Base-by-base conservation (phyloP, 2,888 invertebrate genomes). In the Euproctis similis region DNA sequence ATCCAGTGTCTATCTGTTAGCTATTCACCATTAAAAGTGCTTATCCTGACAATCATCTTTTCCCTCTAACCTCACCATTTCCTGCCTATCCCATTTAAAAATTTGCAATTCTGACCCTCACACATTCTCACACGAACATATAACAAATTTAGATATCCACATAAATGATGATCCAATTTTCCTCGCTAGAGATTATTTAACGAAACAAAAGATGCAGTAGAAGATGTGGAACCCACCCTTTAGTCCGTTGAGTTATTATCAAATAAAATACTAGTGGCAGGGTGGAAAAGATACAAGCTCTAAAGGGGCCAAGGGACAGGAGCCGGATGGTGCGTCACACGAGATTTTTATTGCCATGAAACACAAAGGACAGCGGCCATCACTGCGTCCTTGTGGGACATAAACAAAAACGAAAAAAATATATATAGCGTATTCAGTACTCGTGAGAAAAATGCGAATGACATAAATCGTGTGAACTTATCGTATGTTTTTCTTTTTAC, bases 201-300 rank as follows among this genome's bases (percentile, higher is more conserved):
- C 65, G 66, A 73, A 71, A 71, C 63, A 67, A 66, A 63, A 56
- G 62, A 61, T 60, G 49, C n/a, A n/a, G n/a, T n/a, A n/a, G n/a
- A n/a, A n/a, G n/a, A n/a, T n/a, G n/a, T n/a, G n/a, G n/a, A n/a
- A n/a, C n/a, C n/a, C n/a, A n/a, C 54, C 59, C 53, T 53, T 54
- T 52, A 44, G 52, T 54, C 57, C 51, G 34, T 62, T 72, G 69
- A 74, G 69, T 71, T 74, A 76, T 72, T 62, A 64, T 52, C 58
- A 54, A 71, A 74, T 72, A 74, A 76, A 77, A 69, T 68, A 66
- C 67, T 56, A 71, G 66, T 56, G 74, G 75, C 74, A 65, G 62
- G 61, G 45, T 67, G 65, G 67, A 67, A 69, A 73, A 76, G 74
- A 75, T 71, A 73, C 71, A 45, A 59, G 56, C 59, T 59, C 62